These are phyloP conservation scores for Xestia ashworthii DNA, from an alignment of 2,888 invertebrate genomes.

Conservation along the genomic window DNA sequence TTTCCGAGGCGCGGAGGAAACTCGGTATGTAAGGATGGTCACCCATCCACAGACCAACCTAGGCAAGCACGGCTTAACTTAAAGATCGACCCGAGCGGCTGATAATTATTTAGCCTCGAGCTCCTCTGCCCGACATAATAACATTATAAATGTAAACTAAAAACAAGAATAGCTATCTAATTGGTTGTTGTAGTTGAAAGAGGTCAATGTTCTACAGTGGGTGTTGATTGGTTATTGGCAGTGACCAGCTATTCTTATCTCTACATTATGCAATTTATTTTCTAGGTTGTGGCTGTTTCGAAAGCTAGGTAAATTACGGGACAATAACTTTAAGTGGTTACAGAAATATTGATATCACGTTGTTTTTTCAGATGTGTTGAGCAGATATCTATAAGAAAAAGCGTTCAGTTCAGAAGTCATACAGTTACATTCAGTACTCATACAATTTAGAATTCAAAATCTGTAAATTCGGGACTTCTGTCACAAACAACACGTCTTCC, in stretches of 20 bases:
- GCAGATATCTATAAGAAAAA: background rate
- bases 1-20: too few relatives aligned
- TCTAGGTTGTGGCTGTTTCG: slow-evolving; percentile 8
- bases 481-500: background rate
- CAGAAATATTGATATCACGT: background rate
- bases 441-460: background rate
- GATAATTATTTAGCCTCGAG: too few relatives aligned
- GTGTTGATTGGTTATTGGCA: slow-evolving; percentile 19
- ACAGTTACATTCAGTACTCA: background rate
- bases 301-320: slow-evolving; percentile 2
- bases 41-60: too few relatives aligned
- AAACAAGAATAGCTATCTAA: slow-evolving; percentile 14
- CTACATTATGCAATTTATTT: slow-evolving; percentile 27
- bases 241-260: slow-evolving; percentile 25
- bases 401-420: background rate
- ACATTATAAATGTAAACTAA: slow-evolving; percentile 5
- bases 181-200: slow-evolving; percentile 26
- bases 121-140: too few relatives aligned
- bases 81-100: too few relatives aligned
- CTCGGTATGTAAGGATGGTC: too few relatives aligned
- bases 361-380: background rate
- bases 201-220: slow-evolving; percentile 35
- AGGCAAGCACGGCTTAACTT: too few relatives aligned
- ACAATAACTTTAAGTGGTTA: background rate
- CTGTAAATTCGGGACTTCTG: background rate